These are phyloP conservation scores for Bolinopsis microptera DNA, from an alignment of 37 sponge, comb jelly and placozoan genomes.

Conservation along the genomic window DNA sequence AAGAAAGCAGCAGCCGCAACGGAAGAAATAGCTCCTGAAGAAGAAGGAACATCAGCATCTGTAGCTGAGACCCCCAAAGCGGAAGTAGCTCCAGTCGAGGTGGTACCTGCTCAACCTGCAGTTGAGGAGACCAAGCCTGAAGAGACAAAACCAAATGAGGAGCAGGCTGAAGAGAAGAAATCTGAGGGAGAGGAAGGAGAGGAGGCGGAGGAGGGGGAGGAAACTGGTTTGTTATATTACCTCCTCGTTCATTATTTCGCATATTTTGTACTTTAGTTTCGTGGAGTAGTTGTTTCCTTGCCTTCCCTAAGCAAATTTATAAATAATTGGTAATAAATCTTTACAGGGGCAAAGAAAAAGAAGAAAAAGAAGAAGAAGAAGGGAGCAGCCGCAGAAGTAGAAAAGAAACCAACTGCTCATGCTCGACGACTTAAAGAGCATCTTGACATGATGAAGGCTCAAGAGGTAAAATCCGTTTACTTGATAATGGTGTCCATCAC, in stretches of 20 bases:
- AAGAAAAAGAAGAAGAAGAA: conserved; percentile 38
- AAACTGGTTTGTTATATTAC: background rate
- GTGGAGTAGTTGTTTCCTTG: too few species aligned
- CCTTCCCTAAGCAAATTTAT: too few species aligned
- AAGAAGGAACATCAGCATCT: background rate
- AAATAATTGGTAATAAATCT: too few species aligned
- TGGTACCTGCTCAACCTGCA: background rate
- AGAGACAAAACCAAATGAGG: background rate
- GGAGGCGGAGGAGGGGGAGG: conserved; percentile 20
- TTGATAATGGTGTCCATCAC: background rate
- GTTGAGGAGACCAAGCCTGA: background rate
- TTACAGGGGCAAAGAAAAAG: conserved; percentile 53
- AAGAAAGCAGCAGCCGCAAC: conserved; percentile 40
- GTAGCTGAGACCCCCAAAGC: background rate
- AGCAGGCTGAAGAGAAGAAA: background rate
- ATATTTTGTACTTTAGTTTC: too few species aligned
- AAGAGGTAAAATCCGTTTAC: conserved; percentile 71
- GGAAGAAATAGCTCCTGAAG: conserved; percentile 35
- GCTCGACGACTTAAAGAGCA: conserved; percentile 27
- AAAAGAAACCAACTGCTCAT: conserved; percentile 48
- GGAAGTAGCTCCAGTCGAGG: background rate
- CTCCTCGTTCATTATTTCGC: too few species aligned
- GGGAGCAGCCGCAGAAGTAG: conserved; percentile 6
- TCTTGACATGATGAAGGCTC: conserved; percentile 68
- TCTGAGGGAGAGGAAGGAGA: conserved; percentile 2